These are phyloP conservation scores for Synanceia verrucosa DNA, from an alignment of 2,797 vertebrate species.

Conservation along the genomic window DNA sequence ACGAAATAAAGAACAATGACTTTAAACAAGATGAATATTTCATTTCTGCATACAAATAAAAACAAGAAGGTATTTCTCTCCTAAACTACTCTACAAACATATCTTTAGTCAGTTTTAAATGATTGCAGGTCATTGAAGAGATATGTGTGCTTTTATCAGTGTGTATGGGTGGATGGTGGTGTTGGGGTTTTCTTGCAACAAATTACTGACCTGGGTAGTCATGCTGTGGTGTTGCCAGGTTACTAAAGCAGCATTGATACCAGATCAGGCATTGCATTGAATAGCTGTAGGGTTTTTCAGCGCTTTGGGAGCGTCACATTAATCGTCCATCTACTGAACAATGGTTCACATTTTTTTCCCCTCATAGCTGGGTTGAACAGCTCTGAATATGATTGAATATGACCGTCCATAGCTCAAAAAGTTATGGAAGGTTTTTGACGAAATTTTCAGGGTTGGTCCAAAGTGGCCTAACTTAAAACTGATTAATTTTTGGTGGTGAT, in stretches of 20 bases:
- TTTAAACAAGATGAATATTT: constrained; percentile 34
- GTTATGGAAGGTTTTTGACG: too few relatives aligned
- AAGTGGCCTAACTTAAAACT: too few relatives aligned
- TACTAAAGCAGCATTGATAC: constrained; percentile 15
- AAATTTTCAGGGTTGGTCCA: too few relatives aligned
- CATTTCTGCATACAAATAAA: constrained; percentile 11
- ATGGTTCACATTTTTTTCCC: background rate
- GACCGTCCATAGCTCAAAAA: background rate
- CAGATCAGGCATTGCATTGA: background rate
- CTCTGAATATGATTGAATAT: background rate
- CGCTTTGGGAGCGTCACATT: background rate
- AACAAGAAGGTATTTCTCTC: background rate
- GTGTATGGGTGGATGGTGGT: constrained; percentile 7
- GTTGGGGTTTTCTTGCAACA: constrained; percentile 1
- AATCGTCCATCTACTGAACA: background rate
- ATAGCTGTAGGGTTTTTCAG: background rate
- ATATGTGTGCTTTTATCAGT: background rate
- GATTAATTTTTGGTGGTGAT: too few relatives aligned
- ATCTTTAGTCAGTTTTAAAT: too few relatives aligned
- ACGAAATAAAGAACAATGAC: constrained; percentile 25
- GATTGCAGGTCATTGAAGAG: too few relatives aligned
- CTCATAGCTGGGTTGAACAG: background rate
- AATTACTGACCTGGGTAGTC: constrained; percentile 30
- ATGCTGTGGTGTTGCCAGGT: constrained; percentile 38
- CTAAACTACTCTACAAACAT: background rate